Conservation (phyloP, 2,797 vertebrate genomes). For the Luscinia megarhynchos region DNA sequence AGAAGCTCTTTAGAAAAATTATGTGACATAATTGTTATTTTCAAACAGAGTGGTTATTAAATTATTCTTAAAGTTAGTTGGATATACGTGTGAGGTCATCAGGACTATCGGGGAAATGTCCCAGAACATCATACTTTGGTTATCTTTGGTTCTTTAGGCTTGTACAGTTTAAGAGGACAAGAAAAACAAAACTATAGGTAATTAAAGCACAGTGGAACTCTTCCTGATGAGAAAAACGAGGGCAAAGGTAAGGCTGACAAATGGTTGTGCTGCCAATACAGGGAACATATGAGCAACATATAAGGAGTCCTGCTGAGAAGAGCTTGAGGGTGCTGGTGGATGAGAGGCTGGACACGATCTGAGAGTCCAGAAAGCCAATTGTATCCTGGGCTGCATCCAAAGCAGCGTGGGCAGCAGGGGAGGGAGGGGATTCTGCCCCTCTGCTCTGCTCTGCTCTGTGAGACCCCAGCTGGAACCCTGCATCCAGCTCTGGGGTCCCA, state of each 20-base stretch:
- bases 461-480: background rate
- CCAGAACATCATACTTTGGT: background rate
- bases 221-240: background rate
- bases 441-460: background rate
- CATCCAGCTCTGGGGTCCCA: background rate
- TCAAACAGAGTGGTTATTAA: background rate
- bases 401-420: fast-evolving
- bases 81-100: background rate
- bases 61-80: background rate
- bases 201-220: background rate
- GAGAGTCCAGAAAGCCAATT: fast-evolving
- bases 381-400: background rate
- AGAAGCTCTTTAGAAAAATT: background rate
- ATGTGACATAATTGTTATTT: background rate
- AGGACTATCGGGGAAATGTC: background rate
- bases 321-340: background rate
- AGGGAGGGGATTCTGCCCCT: background rate
- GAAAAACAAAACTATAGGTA: background rate
- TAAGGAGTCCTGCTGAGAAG: background rate
- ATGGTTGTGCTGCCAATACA: background rate
- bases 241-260: background rate
- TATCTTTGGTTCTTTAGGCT: background rate
- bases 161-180: background rate
- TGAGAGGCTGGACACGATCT: background rate
- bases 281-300: background rate